phyloP scores from a whole-genome alignment of 1,140 invertebrate species.

The Himalopsyche phryganea region DNA sequence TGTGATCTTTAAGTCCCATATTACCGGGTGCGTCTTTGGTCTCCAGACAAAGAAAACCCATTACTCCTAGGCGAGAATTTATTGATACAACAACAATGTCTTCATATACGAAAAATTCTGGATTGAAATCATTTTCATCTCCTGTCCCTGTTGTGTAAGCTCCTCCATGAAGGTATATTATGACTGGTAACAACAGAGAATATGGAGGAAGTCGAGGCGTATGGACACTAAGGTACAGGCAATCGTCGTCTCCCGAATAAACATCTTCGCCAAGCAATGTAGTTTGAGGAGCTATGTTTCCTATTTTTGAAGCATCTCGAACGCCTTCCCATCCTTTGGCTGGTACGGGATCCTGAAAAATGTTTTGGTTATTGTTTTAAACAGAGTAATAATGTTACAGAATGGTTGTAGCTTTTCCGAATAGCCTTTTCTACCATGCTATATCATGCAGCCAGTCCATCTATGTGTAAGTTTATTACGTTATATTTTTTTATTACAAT shows the following conservation, averaged over 20 bases:
- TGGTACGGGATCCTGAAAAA: constrained; percentile 39
- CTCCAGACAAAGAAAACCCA: constrained; percentile 55
- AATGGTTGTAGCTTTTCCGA: background rate
- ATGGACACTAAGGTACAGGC: constrained; percentile 64
- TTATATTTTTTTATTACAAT: background rate
- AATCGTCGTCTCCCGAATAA: constrained; percentile 57
- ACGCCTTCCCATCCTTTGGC: constrained; percentile 40
- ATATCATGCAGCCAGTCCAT: background rate
- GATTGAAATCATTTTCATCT: constrained; percentile 28
- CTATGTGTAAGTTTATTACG: background rate
- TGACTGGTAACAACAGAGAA: constrained; percentile 33
- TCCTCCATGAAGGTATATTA: constrained; percentile 40
- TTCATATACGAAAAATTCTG: constrained; percentile 46
- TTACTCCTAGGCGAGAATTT: constrained; percentile 48
- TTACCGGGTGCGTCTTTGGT: constrained; percentile 40
- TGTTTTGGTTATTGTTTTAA: background rate
- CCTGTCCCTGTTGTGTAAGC: constrained; percentile 40
- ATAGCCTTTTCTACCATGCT: background rate
- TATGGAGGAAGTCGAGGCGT: constrained; percentile 42
- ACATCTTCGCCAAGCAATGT: background rate
- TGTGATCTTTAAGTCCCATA: constrained; percentile 32
- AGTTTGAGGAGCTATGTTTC: constrained; percentile 16
- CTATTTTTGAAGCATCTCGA: constrained; percentile 38
- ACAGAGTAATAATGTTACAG: background rate
- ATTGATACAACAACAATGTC: constrained; percentile 50